Percentiles rank a stretch among this genome's conserved stretches.
phyloP scores from a whole-genome alignment of 1,140 invertebrate species.

The Cecropterus lyciades region DNA sequence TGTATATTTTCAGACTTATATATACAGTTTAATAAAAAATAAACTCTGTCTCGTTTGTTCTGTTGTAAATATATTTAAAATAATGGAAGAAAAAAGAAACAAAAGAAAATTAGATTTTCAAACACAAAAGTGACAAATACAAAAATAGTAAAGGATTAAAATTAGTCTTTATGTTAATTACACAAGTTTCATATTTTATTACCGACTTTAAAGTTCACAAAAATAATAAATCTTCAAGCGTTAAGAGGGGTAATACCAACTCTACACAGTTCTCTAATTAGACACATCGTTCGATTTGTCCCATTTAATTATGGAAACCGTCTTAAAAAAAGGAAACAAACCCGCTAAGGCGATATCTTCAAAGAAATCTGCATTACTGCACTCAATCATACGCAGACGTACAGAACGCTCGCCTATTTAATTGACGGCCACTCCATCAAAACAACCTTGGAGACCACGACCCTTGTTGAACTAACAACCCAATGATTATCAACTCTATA shows the following conservation, averaged over 20 bases:
- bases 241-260: not conserved
- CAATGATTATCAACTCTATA: conserved; percentile 43
- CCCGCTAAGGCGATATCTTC: conserved; percentile 52
- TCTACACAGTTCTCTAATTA: conserved; percentile 15
- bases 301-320: conserved; percentile 30
- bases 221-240: not conserved
- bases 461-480: conserved; percentile 35
- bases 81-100: too few relatives aligned
- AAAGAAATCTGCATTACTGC: conserved; percentile 74
- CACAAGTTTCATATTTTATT: not conserved
- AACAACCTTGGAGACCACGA: conserved; percentile 64
- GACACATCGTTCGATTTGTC: conserved; percentile 16
- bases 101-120: too few relatives aligned
- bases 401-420: conserved; percentile 72
- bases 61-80: too few relatives aligned
- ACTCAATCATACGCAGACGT: conserved; percentile 74
- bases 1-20: too few relatives aligned
- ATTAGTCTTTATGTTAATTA: too few relatives aligned
- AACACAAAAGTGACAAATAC: too few relatives aligned
- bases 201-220: not conserved
- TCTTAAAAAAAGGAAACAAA: conserved; percentile 40
- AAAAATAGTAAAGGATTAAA: too few relatives aligned
- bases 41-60: too few relatives aligned
- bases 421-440: conserved; percentile 81
- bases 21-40: too few relatives aligned